Conservation (phyloP, 2,113 vertebrate genomes). For the Tachysurus fulvidraco region DNA sequence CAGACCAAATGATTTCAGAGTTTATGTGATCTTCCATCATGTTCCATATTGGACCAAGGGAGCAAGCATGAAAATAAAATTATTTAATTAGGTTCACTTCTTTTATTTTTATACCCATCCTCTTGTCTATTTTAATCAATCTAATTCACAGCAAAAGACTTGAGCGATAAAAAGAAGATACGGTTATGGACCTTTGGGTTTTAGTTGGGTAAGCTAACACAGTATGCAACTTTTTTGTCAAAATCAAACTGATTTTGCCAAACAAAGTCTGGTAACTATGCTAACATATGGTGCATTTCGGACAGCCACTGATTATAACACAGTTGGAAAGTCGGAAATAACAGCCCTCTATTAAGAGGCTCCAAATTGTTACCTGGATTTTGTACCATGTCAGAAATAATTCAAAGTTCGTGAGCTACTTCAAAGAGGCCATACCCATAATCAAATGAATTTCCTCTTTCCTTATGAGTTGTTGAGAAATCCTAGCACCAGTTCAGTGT, state of each 20-base stretch:
- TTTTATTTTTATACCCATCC: background rate
- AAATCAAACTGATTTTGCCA: background rate
- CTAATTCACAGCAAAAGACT: background rate
- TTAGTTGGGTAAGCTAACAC: background rate
- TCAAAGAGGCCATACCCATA: conserved; percentile 27
- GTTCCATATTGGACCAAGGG: background rate
- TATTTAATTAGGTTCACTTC: background rate
- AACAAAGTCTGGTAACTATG: background rate
- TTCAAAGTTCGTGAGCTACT: conserved; percentile 22
- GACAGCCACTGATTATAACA: background rate
- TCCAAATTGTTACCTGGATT: conserved; percentile 27
- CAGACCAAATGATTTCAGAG: background rate
- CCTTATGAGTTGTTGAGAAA: conserved; percentile 32
- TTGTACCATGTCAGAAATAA: conserved; percentile 27
- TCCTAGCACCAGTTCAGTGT: conserved; percentile 29
- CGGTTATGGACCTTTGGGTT: background rate
- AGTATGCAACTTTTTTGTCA: background rate
- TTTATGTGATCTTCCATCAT: conserved; percentile 5
- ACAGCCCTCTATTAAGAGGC: background rate
- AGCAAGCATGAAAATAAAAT: background rate
- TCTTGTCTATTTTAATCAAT: background rate
- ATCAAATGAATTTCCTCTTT: conserved; percentile 38
- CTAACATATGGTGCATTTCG: background rate
- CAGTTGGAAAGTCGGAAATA: background rate
- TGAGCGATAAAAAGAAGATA: background rate